phyloP scores from a whole-genome alignment of 2,113 vertebrate species.

The Cyprinus carpio region DNA sequence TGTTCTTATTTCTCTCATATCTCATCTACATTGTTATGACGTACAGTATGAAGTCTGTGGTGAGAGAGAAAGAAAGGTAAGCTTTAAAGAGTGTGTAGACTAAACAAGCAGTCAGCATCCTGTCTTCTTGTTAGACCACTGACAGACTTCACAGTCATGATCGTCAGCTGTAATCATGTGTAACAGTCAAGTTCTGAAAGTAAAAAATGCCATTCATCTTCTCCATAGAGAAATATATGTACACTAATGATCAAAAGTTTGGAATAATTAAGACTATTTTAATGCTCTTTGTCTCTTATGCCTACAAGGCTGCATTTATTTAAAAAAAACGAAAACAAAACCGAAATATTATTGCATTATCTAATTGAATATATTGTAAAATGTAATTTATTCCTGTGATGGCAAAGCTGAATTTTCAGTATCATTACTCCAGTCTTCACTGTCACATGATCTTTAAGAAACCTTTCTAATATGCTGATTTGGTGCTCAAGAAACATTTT shows the following conservation, averaged over 20 bases:
- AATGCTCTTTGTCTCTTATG: background rate
- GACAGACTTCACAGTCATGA: constrained; percentile 21
- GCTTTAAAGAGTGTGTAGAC: constrained; percentile 34
- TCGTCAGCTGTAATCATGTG: background rate
- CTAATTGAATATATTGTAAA: background rate
- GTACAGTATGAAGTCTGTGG: background rate
- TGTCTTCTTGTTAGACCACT: constrained; percentile 22
- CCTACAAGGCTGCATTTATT: background rate
- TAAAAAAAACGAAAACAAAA: too few species aligned
- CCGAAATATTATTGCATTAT: background rate
- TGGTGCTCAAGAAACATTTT: background rate
- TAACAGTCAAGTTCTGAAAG: background rate
- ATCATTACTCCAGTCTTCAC: background rate
- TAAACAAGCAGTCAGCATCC: constrained; percentile 27
- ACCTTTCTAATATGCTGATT: background rate
- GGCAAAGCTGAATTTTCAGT: background rate
- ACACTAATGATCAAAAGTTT: background rate
- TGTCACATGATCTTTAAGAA: background rate
- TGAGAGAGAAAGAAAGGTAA: background rate
- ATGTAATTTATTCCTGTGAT: background rate
- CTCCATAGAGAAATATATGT: background rate
- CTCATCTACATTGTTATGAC: background rate
- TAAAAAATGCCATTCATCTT: background rate
- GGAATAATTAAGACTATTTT: too few species aligned
- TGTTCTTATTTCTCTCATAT: background rate